phyloP scores from a whole-genome alignment of 2,797 vertebrate species.

The Forpus xanthops region DNA sequence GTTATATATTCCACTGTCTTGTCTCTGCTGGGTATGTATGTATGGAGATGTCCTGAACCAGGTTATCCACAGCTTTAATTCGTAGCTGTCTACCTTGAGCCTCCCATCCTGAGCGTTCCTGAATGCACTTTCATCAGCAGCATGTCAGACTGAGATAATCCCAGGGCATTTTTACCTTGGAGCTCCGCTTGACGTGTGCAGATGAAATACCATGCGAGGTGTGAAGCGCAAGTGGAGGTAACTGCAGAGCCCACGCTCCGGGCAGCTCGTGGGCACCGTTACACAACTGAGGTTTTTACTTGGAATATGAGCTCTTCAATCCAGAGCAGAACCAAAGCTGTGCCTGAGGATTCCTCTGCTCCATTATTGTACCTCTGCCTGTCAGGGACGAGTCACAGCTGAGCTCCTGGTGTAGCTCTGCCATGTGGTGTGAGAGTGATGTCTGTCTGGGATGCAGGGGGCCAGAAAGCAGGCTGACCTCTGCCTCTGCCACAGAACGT shows the following conservation, averaged over 20 bases:
- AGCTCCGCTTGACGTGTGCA: neutral
- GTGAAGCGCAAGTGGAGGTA: slow-evolving; percentile 3
- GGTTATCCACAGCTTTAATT: neutral
- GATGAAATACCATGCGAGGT: neutral
- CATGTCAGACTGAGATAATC: neutral
- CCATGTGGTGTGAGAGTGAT: neutral
- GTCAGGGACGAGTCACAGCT: neutral
- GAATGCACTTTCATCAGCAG: neutral
- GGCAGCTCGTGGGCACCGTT: neutral
- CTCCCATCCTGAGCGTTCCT: neutral
- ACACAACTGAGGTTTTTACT: slow-evolving; percentile 36
- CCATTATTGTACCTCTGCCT: neutral
- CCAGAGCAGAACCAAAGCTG: neutral
- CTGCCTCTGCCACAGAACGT: fast-evolving
- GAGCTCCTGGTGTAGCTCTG: neutral
- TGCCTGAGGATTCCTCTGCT: neutral
- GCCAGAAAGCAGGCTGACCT: fast-evolving
- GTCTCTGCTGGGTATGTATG: neutral
- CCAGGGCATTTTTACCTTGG: neutral
- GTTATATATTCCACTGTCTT: neutral
- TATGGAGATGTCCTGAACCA: neutral
- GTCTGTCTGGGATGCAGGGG: neutral
- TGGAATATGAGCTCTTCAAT: neutral
- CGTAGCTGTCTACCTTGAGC: neutral
- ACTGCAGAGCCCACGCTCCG: neutral